phyloP scores from a whole-genome alignment of 2,113 vertebrate genomes.

The Pavo muticus region DNA sequence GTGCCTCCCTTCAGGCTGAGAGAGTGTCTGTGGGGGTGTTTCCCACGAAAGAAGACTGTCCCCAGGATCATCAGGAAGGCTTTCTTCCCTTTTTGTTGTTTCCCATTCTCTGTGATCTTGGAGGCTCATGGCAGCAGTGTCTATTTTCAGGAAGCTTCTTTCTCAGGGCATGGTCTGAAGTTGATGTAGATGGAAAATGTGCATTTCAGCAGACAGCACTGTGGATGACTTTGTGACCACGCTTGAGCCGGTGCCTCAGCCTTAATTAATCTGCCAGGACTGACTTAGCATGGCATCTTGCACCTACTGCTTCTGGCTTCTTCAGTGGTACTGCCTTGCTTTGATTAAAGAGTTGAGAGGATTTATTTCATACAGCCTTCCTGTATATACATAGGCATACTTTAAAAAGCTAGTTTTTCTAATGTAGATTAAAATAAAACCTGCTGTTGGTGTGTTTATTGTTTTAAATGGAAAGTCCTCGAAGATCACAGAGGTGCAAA shows the following conservation, averaged over 20 bases:
- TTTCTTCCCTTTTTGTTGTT: neutral
- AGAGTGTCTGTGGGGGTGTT: neutral
- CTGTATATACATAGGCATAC: neutral
- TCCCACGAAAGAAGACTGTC: neutral
- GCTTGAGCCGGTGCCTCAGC: neutral
- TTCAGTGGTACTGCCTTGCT: neutral
- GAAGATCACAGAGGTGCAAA: neutral
- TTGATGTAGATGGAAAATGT: neutral
- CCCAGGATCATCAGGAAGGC: neutral
- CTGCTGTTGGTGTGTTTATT: neutral
- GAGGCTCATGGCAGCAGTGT: neutral
- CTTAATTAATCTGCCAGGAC: neutral
- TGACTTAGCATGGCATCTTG: neutral
- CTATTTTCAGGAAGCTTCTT: neutral
- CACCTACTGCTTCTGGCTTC: neutral
- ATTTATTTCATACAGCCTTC: neutral
- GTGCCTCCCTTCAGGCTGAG: fast-evolving
- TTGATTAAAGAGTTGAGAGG: neutral
- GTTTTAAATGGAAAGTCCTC: neutral
- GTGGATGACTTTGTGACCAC: neutral
- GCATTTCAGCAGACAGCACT: fast-evolving
- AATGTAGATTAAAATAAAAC: neutral
- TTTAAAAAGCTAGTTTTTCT: neutral
- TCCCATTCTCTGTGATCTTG: neutral
- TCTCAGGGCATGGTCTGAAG: neutral